Conservation (phyloP, 2,888 invertebrate species). For the Sicus ferrugineus region DNA sequence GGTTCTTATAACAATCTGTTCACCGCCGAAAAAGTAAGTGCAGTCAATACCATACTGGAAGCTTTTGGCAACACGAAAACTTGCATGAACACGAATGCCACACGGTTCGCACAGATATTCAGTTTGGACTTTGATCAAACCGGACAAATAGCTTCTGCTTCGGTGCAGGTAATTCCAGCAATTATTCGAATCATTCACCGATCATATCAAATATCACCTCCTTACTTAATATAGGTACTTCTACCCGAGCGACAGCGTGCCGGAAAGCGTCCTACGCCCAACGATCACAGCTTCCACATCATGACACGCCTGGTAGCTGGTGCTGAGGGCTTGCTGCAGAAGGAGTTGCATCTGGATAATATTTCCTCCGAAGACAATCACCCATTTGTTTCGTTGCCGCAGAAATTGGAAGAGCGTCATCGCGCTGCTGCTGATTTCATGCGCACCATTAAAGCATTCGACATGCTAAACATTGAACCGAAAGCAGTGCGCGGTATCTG, state of each 20-base stretch:
- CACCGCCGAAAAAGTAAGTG: slow-evolving; percentile 83
- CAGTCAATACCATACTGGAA: slow-evolving; percentile 84
- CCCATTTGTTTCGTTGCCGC: slow-evolving; percentile 79
- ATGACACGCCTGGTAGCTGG: slow-evolving; percentile 71
- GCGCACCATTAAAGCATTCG: slow-evolving; percentile 80
- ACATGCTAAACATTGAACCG: slow-evolving; percentile 77
- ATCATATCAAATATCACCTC: slow-evolving; percentile 11
- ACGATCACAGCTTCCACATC: slow-evolving; percentile 69
- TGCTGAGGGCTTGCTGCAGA: slow-evolving; percentile 80
- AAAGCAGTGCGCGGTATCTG: slow-evolving; percentile 84
- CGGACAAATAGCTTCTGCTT: slow-evolving; percentile 88
- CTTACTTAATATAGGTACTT: slow-evolving; percentile 69
- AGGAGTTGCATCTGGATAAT: slow-evolving; percentile 83
- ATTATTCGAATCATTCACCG: background rate
- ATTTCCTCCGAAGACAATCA: slow-evolving; percentile 73
- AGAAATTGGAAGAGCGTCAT: slow-evolving; percentile 82
- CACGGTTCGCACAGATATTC: slow-evolving; percentile 89
- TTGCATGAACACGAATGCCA: slow-evolving; percentile 85
- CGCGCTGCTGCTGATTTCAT: slow-evolving; percentile 83
- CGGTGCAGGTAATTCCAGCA: slow-evolving; percentile 73
- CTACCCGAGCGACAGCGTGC: slow-evolving; percentile 82
- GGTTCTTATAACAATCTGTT: slow-evolving; percentile 76
- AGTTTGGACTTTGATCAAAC: slow-evolving; percentile 95
- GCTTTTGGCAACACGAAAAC: slow-evolving; percentile 91
- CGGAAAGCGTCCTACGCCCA: slow-evolving; percentile 69